These are phyloP conservation scores for Antitype chi DNA, from an alignment of 2,888 invertebrate species.

Conservation along the genomic window DNA sequence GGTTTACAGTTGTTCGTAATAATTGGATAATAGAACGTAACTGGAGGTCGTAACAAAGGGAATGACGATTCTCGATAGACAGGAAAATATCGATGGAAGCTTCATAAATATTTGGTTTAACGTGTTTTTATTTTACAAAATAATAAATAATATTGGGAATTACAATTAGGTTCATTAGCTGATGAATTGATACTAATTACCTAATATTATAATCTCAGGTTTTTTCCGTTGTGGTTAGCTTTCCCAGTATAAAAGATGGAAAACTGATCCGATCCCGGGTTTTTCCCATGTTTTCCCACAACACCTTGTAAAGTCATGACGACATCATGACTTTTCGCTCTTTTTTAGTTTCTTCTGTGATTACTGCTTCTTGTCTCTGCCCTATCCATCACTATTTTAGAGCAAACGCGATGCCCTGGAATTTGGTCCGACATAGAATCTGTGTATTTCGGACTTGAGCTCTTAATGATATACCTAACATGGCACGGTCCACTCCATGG, in stretches of 20 bases:
- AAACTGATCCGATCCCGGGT: constrained; percentile 13
- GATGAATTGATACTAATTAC: background rate
- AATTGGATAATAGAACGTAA: constrained; percentile 38
- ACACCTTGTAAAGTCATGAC: background rate
- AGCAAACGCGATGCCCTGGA: constrained; percentile 31
- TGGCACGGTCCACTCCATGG: constrained; percentile 52
- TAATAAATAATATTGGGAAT: background rate
- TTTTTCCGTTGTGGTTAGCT: constrained; percentile 26
- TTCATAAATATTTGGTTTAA: constrained; percentile 1
- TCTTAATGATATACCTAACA: constrained; percentile 59
- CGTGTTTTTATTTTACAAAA: background rate
- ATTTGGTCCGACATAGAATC: constrained; percentile 47
- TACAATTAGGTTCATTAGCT: constrained; percentile 10
- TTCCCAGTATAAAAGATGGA: background rate
- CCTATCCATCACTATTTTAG: constrained; percentile 21
- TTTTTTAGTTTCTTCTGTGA: background rate
- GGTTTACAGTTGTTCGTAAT: constrained; percentile 43
- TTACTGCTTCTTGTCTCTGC: background rate
- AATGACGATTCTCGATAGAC: constrained; percentile 2
- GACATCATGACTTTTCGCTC: background rate
- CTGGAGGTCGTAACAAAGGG: constrained; percentile 13
- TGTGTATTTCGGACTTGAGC: constrained; percentile 37
- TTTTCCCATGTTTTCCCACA: constrained; percentile 30
- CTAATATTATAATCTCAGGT: background rate
- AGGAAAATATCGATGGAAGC: constrained; percentile 16